A percentile compares a stretch with the other conserved stretches of the same genome.
Conservation (phyloP, 2,113 vertebrate species). For the Paramisgurnus dabryanus region DNA sequence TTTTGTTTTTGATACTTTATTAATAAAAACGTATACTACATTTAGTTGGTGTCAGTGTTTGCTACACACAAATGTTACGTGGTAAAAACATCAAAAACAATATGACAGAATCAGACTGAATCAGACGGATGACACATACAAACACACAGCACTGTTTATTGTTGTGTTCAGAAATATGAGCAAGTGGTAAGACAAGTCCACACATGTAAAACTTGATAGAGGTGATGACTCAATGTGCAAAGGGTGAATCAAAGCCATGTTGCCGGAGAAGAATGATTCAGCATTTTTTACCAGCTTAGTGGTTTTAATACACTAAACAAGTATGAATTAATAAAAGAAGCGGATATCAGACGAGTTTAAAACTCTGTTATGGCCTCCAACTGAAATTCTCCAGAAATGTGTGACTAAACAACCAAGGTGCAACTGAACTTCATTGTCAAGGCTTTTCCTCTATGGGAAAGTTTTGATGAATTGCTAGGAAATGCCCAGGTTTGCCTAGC, state of each 20-base stretch:
- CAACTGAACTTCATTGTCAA: neutral
- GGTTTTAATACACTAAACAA: too few relatives aligned
- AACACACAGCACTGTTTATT: neutral
- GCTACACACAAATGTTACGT: too few relatives aligned
- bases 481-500: neutral
- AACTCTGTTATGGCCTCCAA: neutral
- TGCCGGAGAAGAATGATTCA: neutral
- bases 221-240: neutral
- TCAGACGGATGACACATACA: neutral
- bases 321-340: neutral
- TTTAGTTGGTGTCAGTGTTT: too few relatives aligned
- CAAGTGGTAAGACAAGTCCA: slow-evolving; percentile 8
- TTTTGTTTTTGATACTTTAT: slow-evolving; percentile 72
- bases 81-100: too few relatives aligned
- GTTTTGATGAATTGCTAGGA: neutral
- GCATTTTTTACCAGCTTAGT: neutral
- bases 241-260: neutral
- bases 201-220: slow-evolving; percentile 14
- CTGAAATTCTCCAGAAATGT: slow-evolving; percentile 34
- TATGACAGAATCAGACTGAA: too few relatives aligned
- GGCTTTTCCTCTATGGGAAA: neutral
- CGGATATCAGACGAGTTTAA: neutral
- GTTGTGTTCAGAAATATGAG: slow-evolving; percentile 1
- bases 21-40: slow-evolving; percentile 55
- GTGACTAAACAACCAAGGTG: neutral